These are phyloP conservation scores for Philonicus albiceps DNA, from an alignment of 2,888 invertebrate species.

Conservation along the genomic window DNA sequence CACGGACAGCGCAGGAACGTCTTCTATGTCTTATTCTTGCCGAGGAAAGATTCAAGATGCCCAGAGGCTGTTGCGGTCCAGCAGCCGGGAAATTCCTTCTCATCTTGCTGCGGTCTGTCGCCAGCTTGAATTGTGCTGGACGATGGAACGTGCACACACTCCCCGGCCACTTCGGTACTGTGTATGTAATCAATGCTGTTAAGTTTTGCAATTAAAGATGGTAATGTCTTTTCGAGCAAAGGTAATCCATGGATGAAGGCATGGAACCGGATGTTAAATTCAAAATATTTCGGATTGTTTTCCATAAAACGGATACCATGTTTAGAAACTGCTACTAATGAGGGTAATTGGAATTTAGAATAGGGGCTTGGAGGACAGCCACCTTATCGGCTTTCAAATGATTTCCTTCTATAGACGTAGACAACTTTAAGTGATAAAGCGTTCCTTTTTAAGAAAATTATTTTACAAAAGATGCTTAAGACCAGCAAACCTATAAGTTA, in stretches of 20 bases:
- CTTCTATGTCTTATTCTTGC: not conserved
- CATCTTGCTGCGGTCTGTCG: not conserved
- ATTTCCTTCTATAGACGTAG: not conserved
- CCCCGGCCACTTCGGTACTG: not conserved
- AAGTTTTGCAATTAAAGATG: conserved; percentile 34
- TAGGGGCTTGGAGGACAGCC: not conserved
- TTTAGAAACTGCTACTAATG: not conserved
- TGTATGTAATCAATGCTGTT: conserved; percentile 36
- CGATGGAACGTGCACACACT: not conserved
- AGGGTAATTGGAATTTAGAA: not conserved
- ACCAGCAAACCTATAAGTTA: not conserved
- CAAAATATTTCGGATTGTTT: not conserved
- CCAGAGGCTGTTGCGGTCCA: not conserved
- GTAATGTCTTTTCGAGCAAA: not conserved
- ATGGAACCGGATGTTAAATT: not conserved
- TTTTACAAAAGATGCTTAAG: not conserved
- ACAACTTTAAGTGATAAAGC: not conserved
- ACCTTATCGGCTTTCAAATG: not conserved
- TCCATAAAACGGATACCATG: not conserved
- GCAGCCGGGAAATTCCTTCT: conserved; percentile 1
- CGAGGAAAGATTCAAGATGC: not conserved
- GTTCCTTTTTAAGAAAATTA: not conserved
- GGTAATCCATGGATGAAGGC: not conserved
- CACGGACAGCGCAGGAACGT: not conserved
- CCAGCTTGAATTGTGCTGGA: not conserved